Percentiles rank a stretch among this genome's conserved stretches.
These are phyloP conservation scores for Choristoneura rosaceana DNA, from an alignment of 2,888 invertebrate species.

Conservation along the genomic window DNA sequence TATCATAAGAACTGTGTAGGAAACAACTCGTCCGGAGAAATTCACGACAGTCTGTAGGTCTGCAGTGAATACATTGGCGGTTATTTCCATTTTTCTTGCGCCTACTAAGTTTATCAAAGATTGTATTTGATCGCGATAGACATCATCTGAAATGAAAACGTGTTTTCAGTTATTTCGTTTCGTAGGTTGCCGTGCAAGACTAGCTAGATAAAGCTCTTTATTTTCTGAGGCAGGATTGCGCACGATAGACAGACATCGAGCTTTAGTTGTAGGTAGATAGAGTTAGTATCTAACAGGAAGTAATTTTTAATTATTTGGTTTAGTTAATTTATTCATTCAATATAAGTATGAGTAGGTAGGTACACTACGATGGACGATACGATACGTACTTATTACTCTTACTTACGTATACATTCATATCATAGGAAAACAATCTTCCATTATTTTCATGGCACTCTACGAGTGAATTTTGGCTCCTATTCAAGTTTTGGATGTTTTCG, in stretches of 20 bases:
- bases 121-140: constrained; percentile 59
- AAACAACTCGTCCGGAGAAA: constrained; percentile 62
- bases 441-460: not conserved
- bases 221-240: not conserved
- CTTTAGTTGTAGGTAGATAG: not conserved
- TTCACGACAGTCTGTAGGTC: constrained; percentile 56
- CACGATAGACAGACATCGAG: not conserved
- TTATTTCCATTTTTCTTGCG: constrained; percentile 59
- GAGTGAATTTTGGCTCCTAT: constrained; percentile 22
- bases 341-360: too few relatives aligned
- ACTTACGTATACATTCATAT: too few relatives aligned
- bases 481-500: constrained; percentile 10
- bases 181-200: not conserved
- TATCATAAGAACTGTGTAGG: constrained; percentile 65
- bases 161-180: constrained; percentile 9
- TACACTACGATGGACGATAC: too few relatives aligned
- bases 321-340: too few relatives aligned
- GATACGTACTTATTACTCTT: too few relatives aligned
- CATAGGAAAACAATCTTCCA: not conserved
- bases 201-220: not conserved
- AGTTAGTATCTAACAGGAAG: not conserved
- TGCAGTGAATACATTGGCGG: constrained; percentile 59
- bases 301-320: too few relatives aligned
- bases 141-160: constrained; percentile 53
- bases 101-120: constrained; percentile 62